A percentile compares a stretch with the other conserved stretches of the same genome.
These are phyloP conservation scores for Eulithis prunata DNA, from an alignment of 2,888 invertebrate genomes.

Conservation along the genomic window DNA sequence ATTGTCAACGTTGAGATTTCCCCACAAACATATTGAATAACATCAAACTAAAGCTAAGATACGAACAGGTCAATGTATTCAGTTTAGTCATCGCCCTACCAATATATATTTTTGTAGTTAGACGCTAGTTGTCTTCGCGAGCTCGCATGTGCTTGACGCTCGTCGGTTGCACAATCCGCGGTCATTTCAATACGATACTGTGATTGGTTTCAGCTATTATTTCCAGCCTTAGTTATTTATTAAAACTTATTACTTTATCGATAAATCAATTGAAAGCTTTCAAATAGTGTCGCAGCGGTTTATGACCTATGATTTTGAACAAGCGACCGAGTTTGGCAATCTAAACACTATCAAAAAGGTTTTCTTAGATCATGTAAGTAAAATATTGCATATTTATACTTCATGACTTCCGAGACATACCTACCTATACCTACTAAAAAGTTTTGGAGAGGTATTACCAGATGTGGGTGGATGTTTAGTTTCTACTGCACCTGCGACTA, in stretches of 20 bases:
- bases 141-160: slow-evolving; percentile 18
- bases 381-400: neutral
- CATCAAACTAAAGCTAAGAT: neutral
- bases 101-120: slow-evolving; percentile 6
- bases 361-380: slow-evolving; percentile 16
- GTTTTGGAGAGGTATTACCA: too few relatives aligned
- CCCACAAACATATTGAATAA: neutral
- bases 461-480: too few relatives aligned
- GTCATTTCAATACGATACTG: slow-evolving; percentile 8
- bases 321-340: neutral
- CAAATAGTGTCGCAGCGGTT: neutral
- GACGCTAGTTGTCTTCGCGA: slow-evolving; percentile 18
- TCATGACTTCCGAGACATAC: too few relatives aligned
- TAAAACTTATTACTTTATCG: neutral
- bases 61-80: slow-evolving; percentile 24
- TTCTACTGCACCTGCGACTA: too few relatives aligned
- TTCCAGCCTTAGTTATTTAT: slow-evolving; percentile 12
- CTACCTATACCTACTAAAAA: too few relatives aligned
- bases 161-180: slow-evolving; percentile 10
- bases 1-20: too few relatives aligned
- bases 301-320: slow-evolving; percentile 9
- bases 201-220: neutral
- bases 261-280: neutral
- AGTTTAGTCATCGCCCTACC: slow-evolving; percentile 8
- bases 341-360: neutral